These are phyloP conservation scores for Hypsibius dujardini DNA, from an alignment of 1,140 invertebrate genomes.

Conservation along the genomic window DNA sequence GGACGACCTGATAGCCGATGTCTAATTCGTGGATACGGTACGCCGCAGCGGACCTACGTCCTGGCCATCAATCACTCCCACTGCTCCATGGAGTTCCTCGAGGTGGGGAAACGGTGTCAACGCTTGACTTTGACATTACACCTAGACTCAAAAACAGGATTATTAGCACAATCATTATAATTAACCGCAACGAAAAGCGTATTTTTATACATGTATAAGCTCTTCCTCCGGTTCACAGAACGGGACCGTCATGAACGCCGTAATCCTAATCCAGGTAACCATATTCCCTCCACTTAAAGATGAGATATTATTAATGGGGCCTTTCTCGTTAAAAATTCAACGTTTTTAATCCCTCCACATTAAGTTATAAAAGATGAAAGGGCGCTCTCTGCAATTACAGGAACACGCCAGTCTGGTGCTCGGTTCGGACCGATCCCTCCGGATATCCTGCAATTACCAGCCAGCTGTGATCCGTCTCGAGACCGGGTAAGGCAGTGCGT, in stretches of 20 bases:
- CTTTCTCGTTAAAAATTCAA: too few species aligned
- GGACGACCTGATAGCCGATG: not conserved
- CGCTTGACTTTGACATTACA: not conserved
- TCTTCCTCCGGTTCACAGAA: not conserved
- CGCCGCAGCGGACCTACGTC: not conserved
- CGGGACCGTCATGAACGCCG: conserved; percentile 3
- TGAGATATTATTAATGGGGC: too few species aligned
- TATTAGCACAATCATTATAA: not conserved
- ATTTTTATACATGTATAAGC: not conserved
- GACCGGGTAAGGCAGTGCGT: too few species aligned
- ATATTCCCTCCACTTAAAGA: too few species aligned
- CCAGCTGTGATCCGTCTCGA: not conserved
- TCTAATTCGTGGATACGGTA: not conserved
- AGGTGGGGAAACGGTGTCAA: too few species aligned
- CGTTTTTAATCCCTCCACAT: too few species aligned
- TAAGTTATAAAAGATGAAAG: too few species aligned
- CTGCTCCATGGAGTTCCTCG: not conserved
- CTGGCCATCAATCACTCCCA: not conserved
- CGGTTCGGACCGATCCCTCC: not conserved
- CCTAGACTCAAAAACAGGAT: not conserved
- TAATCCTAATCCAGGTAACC: not conserved
- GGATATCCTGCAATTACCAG: conserved; percentile 1
- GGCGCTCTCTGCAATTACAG: not conserved
- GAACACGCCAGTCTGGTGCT: conserved; percentile 1
- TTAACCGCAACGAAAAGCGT: not conserved